phyloP scores from a whole-genome alignment of 92 coral and sea anemone species.

The Ricordea florida region DNA sequence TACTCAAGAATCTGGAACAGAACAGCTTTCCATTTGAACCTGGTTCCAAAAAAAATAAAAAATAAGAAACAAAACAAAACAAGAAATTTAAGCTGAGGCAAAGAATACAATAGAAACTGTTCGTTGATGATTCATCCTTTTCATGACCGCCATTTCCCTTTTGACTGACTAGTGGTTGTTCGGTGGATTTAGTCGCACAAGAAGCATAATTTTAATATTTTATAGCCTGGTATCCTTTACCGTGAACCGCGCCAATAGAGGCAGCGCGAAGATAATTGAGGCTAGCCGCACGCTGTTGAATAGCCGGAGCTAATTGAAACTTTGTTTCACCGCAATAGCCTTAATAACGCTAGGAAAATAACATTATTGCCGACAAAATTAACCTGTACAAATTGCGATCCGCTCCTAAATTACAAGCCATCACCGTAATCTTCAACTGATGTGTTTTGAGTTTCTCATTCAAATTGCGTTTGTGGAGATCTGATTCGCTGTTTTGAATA shows the following conservation, averaged over 20 bases:
- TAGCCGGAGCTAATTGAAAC: constrained; percentile 85
- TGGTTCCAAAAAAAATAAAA: too few relatives aligned
- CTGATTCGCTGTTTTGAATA: neutral
- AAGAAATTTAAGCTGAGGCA: neutral
- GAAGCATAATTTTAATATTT: constrained; percentile 81
- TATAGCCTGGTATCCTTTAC: constrained; percentile 62
- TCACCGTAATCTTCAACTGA: neutral
- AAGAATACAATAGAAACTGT: too few relatives aligned
- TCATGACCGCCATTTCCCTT: neutral
- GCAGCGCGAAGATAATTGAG: constrained; percentile 60
- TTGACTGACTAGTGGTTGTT: neutral
- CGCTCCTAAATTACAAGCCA: constrained; percentile 3
- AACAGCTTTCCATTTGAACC: too few relatives aligned
- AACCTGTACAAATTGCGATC: constrained; percentile 50
- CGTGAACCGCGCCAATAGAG: constrained; percentile 83
- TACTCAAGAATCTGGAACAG: too few relatives aligned
- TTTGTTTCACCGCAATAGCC: constrained; percentile 88
- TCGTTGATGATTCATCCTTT: neutral
- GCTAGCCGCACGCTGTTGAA: constrained; percentile 71
- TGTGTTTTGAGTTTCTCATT: neutral
- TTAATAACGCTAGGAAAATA: constrained; percentile 74
- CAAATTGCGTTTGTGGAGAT: neutral
- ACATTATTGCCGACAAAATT: constrained; percentile 77
- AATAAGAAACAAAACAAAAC: neutral
- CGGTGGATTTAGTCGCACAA: constrained; percentile 52